A percentile compares a stretch with the other conserved stretches of the same genome.
phyloP scores from a whole-genome alignment of 1,140 invertebrate species.

The Bradysia coprophila region DNA sequence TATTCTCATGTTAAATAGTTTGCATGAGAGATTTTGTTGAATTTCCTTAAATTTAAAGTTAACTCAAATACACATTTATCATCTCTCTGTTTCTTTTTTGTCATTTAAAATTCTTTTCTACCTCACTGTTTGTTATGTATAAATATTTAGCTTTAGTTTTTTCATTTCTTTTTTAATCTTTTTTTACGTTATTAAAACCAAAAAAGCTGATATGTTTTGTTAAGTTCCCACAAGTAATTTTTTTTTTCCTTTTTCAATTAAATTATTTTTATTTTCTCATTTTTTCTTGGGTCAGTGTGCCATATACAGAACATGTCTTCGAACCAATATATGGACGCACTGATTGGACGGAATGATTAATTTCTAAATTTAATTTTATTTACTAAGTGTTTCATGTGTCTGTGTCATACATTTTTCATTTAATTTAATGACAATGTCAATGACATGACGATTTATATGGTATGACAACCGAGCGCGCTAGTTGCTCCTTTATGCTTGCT shows the following conservation, averaged over 20 bases:
- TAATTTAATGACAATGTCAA: neutral
- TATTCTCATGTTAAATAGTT: too few relatives aligned
- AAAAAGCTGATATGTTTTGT: conserved; percentile 2
- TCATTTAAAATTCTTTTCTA: neutral
- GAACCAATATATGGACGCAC: neutral
- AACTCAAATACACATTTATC: neutral
- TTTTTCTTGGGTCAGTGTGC: neutral
- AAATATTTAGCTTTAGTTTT: neutral
- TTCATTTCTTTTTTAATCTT: neutral
- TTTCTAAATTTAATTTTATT: neutral
- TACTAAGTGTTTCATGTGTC: neutral
- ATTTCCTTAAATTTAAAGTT: neutral
- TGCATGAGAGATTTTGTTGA: neutral
- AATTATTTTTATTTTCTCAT: neutral
- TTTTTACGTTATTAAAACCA: neutral
- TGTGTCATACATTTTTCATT: neutral
- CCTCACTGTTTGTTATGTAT: neutral
- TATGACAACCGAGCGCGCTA: too few relatives aligned
- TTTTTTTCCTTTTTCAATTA: neutral
- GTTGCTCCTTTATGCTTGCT: too few relatives aligned
- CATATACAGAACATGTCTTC: neutral
- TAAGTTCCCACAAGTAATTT: conserved; percentile 1
- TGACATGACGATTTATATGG: neutral
- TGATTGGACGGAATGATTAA: neutral
- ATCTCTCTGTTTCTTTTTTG: neutral